A percentile compares a stretch with the other conserved stretches of the same genome.
Conservation (phyloP, 1,140 invertebrate genomes). For the Idris sp. region DNA sequence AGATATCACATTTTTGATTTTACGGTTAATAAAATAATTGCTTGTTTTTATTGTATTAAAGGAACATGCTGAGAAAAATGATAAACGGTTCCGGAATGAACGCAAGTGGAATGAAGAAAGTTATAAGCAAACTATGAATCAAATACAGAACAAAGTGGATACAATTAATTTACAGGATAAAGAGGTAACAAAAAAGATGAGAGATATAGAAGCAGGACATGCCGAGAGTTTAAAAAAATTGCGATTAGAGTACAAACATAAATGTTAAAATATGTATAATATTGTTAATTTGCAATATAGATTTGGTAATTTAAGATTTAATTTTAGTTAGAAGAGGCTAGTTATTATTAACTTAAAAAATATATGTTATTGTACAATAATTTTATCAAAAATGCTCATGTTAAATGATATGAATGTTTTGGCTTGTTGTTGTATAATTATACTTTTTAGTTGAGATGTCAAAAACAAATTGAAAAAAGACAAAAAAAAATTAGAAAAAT, state of each 20-base stretch:
- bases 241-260: constrained; percentile 75
- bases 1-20: no score
- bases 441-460: constrained; percentile 19
- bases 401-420: constrained; percentile 25
- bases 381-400: constrained; percentile 66
- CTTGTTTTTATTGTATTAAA: no score
- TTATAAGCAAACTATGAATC: constrained; percentile 69
- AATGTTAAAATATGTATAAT: constrained; percentile 72
- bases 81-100: constrained; percentile 66
- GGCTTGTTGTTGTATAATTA: constrained; percentile 36
- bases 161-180: constrained; percentile 64
- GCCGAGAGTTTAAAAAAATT: constrained; percentile 68
- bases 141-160: constrained; percentile 69
- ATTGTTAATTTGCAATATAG: constrained; percentile 72
- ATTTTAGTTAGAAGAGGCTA: constrained; percentile 75
- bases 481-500: no score
- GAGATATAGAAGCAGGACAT: constrained; percentile 66
- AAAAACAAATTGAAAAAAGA: no score
- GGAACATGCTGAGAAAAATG: constrained; percentile 66
- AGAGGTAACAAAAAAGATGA: constrained; percentile 65
- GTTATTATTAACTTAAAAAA: constrained; percentile 74
- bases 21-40: no score
- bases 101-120: constrained; percentile 70
- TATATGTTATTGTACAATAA: constrained; percentile 74
- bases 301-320: constrained; percentile 67